Base-by-base conservation (phyloP, 1,140 invertebrate species). In the Acarapis woodi region DNA sequence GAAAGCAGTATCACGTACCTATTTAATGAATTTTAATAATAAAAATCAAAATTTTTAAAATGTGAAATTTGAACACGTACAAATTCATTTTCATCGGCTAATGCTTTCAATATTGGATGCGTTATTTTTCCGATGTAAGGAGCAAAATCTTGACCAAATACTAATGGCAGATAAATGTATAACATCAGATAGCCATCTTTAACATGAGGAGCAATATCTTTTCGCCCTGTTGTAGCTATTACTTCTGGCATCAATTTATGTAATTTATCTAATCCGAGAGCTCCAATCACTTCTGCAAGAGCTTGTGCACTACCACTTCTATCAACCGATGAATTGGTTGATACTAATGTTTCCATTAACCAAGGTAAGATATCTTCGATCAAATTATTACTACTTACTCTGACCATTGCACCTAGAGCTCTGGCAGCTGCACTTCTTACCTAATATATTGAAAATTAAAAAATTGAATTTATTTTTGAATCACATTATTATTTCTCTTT, bases 141-240 rank as follows among this genome's bases (percentile, higher is more conserved):
- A 4, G 77, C 76, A 53, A 99, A 99, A 49, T 87, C 79, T 33
- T 73, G 68, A 2, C 75, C 80, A 58, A 99, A 96, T 1, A 87
- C 83, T 41, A 73, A 71, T 1, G 93, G 93, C 70, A 99, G 77
- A 55, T 96, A 99, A 52, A 97, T 97, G 54, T 94, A 99, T 77
- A 99, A 85, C 80, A 97, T 93, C 32, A 99, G 93, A 57, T 97
- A 99, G 20, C 93, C 93, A 61, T 99, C 93, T 48, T 93, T 82
- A 0, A 97, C 87, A 55, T 94, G 82, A 2, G 90, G 79, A 10
- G 83, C 79, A 45, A 96, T 83, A 54, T 96, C 87, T 1, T 70
- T 70, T 40, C 78, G 61, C 56, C 93, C 82, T 0, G 88, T 83
- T 0, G 87, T 94, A 21, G 71, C 64, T 44, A 99, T 94, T 42